phyloP scores from a whole-genome alignment of 2,888 invertebrate genomes.

The Heliconius ismenius region DNA sequence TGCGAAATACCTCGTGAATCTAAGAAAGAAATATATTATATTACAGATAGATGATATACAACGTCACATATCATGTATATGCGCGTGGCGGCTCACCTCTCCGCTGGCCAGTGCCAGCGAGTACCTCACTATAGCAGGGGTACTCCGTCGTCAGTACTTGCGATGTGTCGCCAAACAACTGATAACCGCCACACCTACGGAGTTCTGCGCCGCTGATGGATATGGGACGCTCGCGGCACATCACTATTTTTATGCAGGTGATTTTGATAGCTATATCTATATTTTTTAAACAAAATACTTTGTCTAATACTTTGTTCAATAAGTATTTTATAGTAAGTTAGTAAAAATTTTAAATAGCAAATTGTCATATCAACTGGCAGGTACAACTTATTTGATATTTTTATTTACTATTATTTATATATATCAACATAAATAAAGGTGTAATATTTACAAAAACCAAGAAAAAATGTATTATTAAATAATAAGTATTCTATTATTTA shows the following conservation, averaged over 20 bases:
- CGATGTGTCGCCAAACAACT: constrained; percentile 78
- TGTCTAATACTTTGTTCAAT: too few species aligned
- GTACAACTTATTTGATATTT: too few species aligned
- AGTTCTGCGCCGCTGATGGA: constrained; percentile 89
- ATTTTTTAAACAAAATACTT: too few species aligned
- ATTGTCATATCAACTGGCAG: too few species aligned
- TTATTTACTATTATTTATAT: too few species aligned
- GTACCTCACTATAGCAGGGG: constrained; percentile 82
- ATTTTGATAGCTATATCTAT: constrained; percentile 28
- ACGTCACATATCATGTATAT: constrained; percentile 89
- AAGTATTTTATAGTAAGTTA: too few species aligned
- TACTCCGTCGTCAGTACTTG: constrained; percentile 85
- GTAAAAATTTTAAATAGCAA: too few species aligned
- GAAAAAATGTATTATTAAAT: too few species aligned
- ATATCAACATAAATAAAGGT: neutral
- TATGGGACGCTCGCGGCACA: constrained; percentile 91
- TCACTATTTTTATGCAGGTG: constrained; percentile 81
- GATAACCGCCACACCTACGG: constrained; percentile 82
- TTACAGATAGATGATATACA: constrained; percentile 88
- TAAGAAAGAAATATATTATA: neutral
- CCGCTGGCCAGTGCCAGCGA: constrained; percentile 79
- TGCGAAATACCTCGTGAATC: too few species aligned
- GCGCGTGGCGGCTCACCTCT: constrained; percentile 88
- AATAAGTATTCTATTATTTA: neutral
- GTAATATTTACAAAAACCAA: too few species aligned